Percentiles rank a stretch among this genome's conserved stretches.
These are phyloP conservation scores for Halictus ligatus DNA, from an alignment of 2,888 invertebrate species.

Conservation along the genomic window DNA sequence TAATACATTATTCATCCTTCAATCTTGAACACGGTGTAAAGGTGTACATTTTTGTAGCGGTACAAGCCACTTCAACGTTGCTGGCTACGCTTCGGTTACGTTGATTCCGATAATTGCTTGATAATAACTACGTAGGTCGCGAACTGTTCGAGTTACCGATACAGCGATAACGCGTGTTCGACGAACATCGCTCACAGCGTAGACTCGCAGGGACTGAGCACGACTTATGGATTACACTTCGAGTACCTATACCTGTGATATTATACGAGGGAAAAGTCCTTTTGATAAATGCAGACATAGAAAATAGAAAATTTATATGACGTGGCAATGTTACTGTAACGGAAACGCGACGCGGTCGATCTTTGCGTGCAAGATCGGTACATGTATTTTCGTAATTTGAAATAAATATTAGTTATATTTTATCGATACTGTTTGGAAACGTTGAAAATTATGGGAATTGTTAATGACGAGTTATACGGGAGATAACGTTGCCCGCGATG, in stretches of 20 bases:
- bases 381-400: constrained; percentile 57
- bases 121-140: constrained; percentile 23
- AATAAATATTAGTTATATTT: constrained; percentile 34
- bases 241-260: constrained; percentile 65
- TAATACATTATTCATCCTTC: not conserved
- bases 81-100: constrained; percentile 15
- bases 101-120: constrained; percentile 21
- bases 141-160: not conserved
- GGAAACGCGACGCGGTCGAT: constrained; percentile 7
- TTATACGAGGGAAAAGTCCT: constrained; percentile 27
- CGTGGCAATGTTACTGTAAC: constrained; percentile 3
- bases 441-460: not conserved
- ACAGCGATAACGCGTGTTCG: constrained; percentile 13
- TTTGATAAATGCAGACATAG: constrained; percentile 28
- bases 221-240: constrained; percentile 32
- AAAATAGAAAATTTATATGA: constrained; percentile 23
- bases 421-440: constrained; percentile 12
- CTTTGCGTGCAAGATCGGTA: not conserved
- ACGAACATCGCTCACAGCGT: not conserved
- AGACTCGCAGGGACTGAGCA: constrained; percentile 3
- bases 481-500: not conserved
- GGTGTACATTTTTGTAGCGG: constrained; percentile 9
- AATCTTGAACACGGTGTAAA: not conserved
- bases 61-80: not conserved
- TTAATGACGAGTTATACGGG: not conserved